phyloP scores from a whole-genome alignment of 2,797 vertebrate species.

The Yasuhikotakia modesta region DNA sequence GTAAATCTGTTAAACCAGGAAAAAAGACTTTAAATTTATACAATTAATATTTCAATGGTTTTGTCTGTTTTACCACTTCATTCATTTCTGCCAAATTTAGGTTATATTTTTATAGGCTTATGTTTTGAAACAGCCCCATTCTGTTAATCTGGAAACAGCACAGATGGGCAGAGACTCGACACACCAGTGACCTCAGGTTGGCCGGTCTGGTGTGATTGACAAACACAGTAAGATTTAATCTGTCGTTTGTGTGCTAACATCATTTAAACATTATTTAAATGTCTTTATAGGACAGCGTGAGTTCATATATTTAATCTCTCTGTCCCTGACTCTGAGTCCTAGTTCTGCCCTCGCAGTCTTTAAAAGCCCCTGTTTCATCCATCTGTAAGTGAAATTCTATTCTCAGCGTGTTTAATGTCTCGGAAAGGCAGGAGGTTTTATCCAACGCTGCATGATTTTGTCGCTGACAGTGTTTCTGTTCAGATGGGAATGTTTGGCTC shows the following conservation, averaged over 20 bases:
- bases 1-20: too few species aligned
- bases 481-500: not conserved
- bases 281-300: constrained; percentile 15
- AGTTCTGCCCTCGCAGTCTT: constrained; percentile 18
- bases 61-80: not conserved
- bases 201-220: constrained; percentile 15
- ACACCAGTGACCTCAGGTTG: not conserved
- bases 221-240: not conserved
- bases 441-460: not conserved
- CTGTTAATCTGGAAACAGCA: not conserved
- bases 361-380: constrained; percentile 9
- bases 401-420: not conserved
- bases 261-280: not conserved
- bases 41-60: too few species aligned
- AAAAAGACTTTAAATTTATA: too few species aligned
- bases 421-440: not conserved
- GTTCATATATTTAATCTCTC: constrained; percentile 24
- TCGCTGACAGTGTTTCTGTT: not conserved
- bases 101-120: not conserved
- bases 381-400: constrained; percentile 8
- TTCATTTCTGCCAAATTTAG: not conserved
- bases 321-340: not conserved
- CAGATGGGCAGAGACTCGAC: not conserved
- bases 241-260: constrained; percentile 27
- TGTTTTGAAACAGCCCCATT: not conserved